These are phyloP conservation scores for Phyto melanocephala DNA, from an alignment of 2,888 invertebrate species.

Conservation along the genomic window DNA sequence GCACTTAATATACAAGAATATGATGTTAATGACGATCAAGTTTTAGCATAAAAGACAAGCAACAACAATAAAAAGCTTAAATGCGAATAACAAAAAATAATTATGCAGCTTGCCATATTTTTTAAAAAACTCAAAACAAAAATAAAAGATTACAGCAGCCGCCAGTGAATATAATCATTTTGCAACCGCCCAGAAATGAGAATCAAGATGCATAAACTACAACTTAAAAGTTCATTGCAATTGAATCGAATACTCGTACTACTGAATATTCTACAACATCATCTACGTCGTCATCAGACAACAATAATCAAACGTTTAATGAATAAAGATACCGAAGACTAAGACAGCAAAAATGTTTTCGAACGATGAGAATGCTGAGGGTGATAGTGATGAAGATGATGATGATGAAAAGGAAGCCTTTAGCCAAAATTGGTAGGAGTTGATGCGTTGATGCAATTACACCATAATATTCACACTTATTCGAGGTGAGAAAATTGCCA, in stretches of 20 bases:
- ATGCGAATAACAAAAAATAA: constrained; percentile 68
- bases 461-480: constrained; percentile 80
- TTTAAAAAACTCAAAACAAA: constrained; percentile 60
- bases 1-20: constrained; percentile 15
- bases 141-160: constrained; percentile 25
- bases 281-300: constrained; percentile 1
- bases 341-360: background rate
- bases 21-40: constrained; percentile 33
- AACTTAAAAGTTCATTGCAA: constrained; percentile 25
- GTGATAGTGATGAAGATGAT: constrained; percentile 6
- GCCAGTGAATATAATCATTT: constrained; percentile 52
- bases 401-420: constrained; percentile 66
- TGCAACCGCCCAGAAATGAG: constrained; percentile 58
- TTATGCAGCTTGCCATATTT: constrained; percentile 76
- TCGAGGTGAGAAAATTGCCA: constrained; percentile 79
- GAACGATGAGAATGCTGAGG: background rate
- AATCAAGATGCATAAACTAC: constrained; percentile 21
- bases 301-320: constrained; percentile 12
- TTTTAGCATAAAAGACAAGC: constrained; percentile 10
- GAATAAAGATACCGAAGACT: background rate
- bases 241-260: constrained; percentile 37
- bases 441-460: constrained; percentile 79
- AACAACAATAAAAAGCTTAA: constrained; percentile 11
- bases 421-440: constrained; percentile 77
- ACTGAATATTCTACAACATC: constrained; percentile 22